Evolutionary conservation across 2,113 vertebrate genomes (phyloP), one percentile per base, ranked within the genome.

Genomic region (Brachyhypopomus occidentalis): DNA sequence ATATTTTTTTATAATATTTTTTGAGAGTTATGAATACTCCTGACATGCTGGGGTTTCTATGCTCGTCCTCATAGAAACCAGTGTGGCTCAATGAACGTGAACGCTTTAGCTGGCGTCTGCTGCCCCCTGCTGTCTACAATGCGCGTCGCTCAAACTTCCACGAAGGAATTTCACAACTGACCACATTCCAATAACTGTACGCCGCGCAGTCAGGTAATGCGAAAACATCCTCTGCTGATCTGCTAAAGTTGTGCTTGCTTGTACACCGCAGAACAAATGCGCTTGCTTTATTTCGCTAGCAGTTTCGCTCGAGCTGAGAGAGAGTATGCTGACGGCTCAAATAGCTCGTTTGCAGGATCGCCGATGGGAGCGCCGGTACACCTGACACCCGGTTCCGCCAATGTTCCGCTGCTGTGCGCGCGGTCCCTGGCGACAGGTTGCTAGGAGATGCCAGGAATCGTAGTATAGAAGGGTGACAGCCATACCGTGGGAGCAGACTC

Each of bases 401-500:
- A 45, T 45, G 41, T 45, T 45, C 41, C 45, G 45, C 45, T 11
- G 45, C 45, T 52, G 45, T 52, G 45, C 12, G 45, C 45, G 45
- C 45, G n/a, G 62, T 80, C 73, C 77, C 80, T 56, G 74, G 83
- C 23, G 80, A 72, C 62, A 67, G 76, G 75, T 78, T 83, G 75
- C 81, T 78, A 81, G 78, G 78, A 36, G n/a, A 86, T 78, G 64
- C 79, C 62, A 80, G 77, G 25, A 63, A 14, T 58, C 62, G 56
- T 58, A 52, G 84, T 81, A 85, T 72, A 78, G 69, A 60, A 56
- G 56, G 75, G 36, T 79, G 84, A 85, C 72, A 87, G 55, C 72
- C 73, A 85, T 80, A 88, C 82, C 84, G 78, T 87, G 84, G 80
- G 84, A 88, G 80, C 83, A 70, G 38, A 56, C 79, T 81, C 30